phyloP scores from a whole-genome alignment of 1,140 invertebrate genomes.

The Lithobius niger region DNA sequence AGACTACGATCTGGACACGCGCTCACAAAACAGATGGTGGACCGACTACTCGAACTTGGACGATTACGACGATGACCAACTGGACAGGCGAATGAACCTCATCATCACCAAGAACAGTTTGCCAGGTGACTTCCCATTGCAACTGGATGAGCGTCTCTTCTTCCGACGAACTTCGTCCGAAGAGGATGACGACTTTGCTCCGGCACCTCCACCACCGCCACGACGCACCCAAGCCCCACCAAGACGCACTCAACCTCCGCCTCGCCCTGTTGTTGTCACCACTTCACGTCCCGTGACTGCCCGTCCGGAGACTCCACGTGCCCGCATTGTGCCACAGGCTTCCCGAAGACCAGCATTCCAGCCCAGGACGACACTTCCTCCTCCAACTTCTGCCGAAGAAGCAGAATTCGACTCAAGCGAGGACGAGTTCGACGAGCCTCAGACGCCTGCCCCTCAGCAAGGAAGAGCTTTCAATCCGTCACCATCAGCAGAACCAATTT shows the following conservation, averaged over 20 bases:
- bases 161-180: not conserved
- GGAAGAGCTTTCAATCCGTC: not conserved
- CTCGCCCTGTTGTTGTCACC: not conserved
- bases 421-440: not conserved
- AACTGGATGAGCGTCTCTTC: not conserved
- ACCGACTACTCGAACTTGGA: not conserved
- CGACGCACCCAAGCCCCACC: not conserved
- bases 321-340: not conserved
- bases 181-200: not conserved
- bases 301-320: not conserved
- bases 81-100: not conserved
- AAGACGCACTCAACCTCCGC: not conserved
- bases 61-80: constrained; percentile 2
- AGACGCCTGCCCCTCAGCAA: not conserved
- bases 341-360: not conserved
- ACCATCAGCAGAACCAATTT: not conserved
- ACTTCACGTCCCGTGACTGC: not conserved
- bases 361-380: not conserved
- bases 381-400: not conserved
- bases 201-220: not conserved
- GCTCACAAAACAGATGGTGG: constrained; percentile 1
- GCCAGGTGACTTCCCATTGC: not conserved
- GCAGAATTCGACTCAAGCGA: not conserved
- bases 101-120: constrained; percentile 6
- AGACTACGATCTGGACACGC: not conserved